A percentile compares a stretch with the other conserved stretches of the same genome.
These are phyloP conservation scores for Sporophila hypoxantha DNA, from an alignment of 2,113 vertebrate species.

Conservation along the genomic window DNA sequence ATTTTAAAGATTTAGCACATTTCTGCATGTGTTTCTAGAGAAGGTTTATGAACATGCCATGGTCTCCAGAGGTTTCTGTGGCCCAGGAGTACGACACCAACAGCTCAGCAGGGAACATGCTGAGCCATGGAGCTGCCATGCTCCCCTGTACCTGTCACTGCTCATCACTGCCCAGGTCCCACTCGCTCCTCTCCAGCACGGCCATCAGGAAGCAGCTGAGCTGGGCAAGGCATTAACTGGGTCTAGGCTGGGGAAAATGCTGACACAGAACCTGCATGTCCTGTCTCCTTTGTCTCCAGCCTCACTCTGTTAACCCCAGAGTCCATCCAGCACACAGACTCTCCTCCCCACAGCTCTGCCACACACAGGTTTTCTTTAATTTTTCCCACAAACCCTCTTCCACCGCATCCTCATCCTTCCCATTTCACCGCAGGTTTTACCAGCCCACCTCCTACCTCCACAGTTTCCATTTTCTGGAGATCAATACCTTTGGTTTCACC, in stretches of 20 bases:
- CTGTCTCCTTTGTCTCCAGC: not conserved
- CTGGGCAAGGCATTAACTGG: not conserved
- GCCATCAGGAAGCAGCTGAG: fast-evolving
- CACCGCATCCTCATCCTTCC: not conserved
- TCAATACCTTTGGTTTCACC: not conserved
- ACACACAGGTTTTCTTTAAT: fast-evolving
- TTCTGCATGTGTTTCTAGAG: not conserved
- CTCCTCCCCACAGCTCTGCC: not conserved
- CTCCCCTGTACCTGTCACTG: not conserved
- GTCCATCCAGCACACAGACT: fast-evolving
- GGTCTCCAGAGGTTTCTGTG: not conserved
- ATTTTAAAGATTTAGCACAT: fast-evolving
- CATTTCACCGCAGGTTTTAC: not conserved
- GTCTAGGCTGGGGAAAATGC: not conserved
- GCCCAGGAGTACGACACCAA: not conserved
- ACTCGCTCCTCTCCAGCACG: fast-evolving
- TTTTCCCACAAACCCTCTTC: not conserved
- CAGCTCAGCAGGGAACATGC: not conserved
- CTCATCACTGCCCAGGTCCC: fast-evolving
- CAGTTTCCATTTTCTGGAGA: not conserved
- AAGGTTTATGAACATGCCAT: fast-evolving
- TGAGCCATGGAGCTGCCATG: not conserved
- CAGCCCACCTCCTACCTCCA: not conserved
- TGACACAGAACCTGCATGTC: not conserved
- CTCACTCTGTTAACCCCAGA: not conserved